Percentiles rank a stretch among this genome's conserved stretches.
These are phyloP conservation scores for Sitta europaea DNA, from an alignment of 2,113 vertebrate species.

Conservation along the genomic window DNA sequence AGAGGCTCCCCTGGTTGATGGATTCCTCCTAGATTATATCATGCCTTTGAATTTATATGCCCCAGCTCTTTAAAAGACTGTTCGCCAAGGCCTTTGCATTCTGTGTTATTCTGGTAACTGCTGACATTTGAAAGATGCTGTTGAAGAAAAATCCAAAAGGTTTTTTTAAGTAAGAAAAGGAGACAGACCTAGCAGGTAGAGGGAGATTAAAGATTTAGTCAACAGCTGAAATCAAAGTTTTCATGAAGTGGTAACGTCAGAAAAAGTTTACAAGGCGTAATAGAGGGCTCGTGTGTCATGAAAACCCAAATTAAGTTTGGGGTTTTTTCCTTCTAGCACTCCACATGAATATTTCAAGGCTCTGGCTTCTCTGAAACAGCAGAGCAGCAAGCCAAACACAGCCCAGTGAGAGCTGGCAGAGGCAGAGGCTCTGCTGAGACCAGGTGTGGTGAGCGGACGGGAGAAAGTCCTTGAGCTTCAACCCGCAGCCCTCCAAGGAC, in stretches of 20 bases:
- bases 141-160: constrained; percentile 32
- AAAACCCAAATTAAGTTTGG: constrained; percentile 25
- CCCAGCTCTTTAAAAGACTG: constrained; percentile 43
- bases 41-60: constrained; percentile 53
- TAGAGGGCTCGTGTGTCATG: constrained; percentile 8
- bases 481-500: background rate
- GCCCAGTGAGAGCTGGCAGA: background rate
- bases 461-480: background rate
- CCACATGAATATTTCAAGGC: constrained; percentile 14
- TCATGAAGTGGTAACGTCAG: constrained; percentile 50
- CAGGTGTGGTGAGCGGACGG: rapidly evolving
- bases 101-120: constrained; percentile 27
- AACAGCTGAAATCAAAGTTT: constrained; percentile 56
- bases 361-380: background rate
- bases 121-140: constrained; percentile 65
- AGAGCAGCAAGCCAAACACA: background rate
- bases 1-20: constrained; percentile 46
- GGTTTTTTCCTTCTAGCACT: background rate
- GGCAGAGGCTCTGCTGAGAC: background rate
- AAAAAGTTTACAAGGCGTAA: constrained; percentile 54
- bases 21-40: constrained; percentile 63
- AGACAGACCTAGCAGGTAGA: constrained; percentile 22
- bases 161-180: constrained; percentile 50
- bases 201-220: constrained; percentile 51
- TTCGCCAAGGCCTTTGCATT: constrained; percentile 59